Base-by-base conservation (phyloP, 23 tunicate genomes). In the Ascidia mentula region DNA sequence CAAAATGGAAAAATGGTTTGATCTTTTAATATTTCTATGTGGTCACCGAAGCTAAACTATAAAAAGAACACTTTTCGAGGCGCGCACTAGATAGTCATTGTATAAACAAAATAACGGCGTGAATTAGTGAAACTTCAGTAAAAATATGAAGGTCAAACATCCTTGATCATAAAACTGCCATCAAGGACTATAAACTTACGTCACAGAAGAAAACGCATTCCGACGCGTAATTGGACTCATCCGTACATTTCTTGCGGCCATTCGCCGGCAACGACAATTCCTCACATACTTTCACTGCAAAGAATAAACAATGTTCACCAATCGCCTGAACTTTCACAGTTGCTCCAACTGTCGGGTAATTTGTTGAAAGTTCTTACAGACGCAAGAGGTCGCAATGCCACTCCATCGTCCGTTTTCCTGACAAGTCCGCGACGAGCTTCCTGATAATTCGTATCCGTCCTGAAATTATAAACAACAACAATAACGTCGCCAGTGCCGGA, bases 211-310 rank as follows among this genome's bases (percentile, higher is more conserved):
- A 84, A 37, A 89, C 82, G 79, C 98, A 93, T 36, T 77, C 91
- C 0, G 98, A 93, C 35, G 40, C 82, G 60, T 77, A 93, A 45
- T 93, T 88, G 32, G 76, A 78, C 0, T 38, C 72, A 60, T 95
- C 95, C 0, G 89, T 84, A 59, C 99, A 95, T 53, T 73, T 77
- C 85, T 90, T 90, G 36, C 91, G 69, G 31, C 99, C 99, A 75
- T 95, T 79, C 40, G 81, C 73, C 33, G 96, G 99, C 0, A 87
- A 78, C 32, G 79, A 69, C 6, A 95, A 83, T 26, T 84, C 37
- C 8, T 91, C 83, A 72, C 99, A 95, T 28, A 75, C 53, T 59
- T 86, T 77, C 60, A 83, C 98, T 93, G 74, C 36, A 79, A 82
- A 30, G 35, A 8, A 35, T 70, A 6, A 5, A 42, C 15, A 9